phyloP scores from a whole-genome alignment of 2,797 vertebrate species.

The Threskiornis aethiopicus region DNA sequence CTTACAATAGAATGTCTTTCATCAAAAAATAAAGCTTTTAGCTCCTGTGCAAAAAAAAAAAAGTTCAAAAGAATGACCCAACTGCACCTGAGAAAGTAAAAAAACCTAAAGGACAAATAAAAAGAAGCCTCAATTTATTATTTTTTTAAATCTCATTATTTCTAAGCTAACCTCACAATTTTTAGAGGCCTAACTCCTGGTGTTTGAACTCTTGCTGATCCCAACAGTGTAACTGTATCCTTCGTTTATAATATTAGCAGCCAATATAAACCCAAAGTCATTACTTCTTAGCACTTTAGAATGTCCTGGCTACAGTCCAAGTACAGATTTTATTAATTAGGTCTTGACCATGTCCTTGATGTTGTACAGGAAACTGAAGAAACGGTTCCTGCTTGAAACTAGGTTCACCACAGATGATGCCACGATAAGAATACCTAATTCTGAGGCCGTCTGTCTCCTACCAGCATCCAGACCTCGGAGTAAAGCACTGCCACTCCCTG shows the following conservation, averaged over 20 bases:
- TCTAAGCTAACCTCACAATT: neutral
- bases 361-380: neutral
- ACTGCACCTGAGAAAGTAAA: neutral
- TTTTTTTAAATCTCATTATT: neutral
- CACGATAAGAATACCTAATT: neutral
- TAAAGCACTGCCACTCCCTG: neutral
- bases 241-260: neutral
- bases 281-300: neutral
- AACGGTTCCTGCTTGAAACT: neutral
- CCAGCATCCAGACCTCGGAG: neutral
- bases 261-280: neutral
- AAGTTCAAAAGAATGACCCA: neutral
- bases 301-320: neutral
- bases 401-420: neutral
- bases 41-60: neutral
- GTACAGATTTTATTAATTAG: neutral
- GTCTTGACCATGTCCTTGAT: constrained; percentile 17
- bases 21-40: neutral
- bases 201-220: neutral
- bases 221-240: neutral
- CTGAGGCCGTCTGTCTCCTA: neutral
- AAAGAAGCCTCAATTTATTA: neutral
- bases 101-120: neutral
- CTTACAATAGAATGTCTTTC: neutral
- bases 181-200: neutral